Conservation (phyloP, 2,888 invertebrate genomes). For the Coleophora flavipennella region DNA sequence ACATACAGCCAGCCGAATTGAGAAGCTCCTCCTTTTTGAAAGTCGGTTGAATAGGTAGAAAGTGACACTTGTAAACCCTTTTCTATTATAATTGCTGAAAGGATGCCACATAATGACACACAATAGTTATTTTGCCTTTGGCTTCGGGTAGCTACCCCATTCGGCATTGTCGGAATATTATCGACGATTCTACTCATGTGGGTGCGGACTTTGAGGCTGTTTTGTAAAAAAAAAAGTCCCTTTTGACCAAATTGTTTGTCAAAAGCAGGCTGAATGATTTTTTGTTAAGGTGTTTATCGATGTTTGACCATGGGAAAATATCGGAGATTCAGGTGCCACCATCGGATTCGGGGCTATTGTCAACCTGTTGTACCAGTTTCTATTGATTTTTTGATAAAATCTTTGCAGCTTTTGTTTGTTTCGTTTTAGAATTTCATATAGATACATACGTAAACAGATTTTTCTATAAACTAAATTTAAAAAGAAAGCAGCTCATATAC, state of each 20-base stretch:
- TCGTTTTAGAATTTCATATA: constrained; percentile 7
- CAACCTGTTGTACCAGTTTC: constrained; percentile 44
- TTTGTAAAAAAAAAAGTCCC: constrained; percentile 54
- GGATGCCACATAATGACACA: constrained; percentile 57
- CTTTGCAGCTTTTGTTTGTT: constrained; percentile 37
- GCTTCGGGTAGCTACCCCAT: constrained; percentile 47
- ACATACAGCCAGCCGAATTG: no score
- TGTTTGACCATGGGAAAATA: constrained; percentile 72
- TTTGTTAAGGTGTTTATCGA: constrained; percentile 64
- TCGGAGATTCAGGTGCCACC: constrained; percentile 63
- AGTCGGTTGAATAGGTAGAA: constrained; percentile 26
- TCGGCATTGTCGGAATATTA: constrained; percentile 56
- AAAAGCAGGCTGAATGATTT: constrained; percentile 53
- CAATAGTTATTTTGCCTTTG: constrained; percentile 64
- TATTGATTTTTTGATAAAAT: constrained; percentile 45
- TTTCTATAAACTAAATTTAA: no score
- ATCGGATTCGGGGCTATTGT: constrained; percentile 49
- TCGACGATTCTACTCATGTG: constrained; percentile 54
- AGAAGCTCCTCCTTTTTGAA: no score
- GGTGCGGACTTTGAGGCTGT: constrained; percentile 53
- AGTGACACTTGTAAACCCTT: constrained; percentile 67
- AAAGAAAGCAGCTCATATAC: no score
- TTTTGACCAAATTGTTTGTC: constrained; percentile 70
- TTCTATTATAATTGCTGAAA: constrained; percentile 66
- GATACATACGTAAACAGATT: no score